phyloP scores from a whole-genome alignment of 2,797 vertebrate genomes.

The Cryptoblepharus egeriae region DNA sequence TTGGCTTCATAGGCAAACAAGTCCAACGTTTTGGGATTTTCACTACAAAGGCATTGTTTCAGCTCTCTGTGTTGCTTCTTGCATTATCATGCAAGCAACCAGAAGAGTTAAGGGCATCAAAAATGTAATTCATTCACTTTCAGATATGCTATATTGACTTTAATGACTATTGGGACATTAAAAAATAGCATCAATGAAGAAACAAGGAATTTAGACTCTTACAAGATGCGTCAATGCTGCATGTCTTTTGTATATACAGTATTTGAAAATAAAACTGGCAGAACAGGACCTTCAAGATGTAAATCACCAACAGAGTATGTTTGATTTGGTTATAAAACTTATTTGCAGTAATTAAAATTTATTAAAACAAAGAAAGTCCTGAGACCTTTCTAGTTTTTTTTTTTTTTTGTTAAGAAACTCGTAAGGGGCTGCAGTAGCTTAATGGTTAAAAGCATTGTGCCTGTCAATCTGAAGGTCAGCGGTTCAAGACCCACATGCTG shows the following conservation, averaged over 20 bases:
- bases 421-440: too few species aligned
- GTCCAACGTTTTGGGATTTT: neutral
- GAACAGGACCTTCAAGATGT: neutral
- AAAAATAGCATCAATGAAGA: neutral
- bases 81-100: neutral
- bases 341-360: neutral
- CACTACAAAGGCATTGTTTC: neutral
- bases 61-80: neutral
- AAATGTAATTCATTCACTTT: neutral
- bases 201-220: neutral
- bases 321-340: neutral
- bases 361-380: neutral
- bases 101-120: neutral
- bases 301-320: neutral
- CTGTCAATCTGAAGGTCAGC: too few species aligned
- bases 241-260: neutral
- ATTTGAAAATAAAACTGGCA: neutral
- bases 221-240: neutral
- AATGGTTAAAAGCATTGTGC: too few species aligned
- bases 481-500: too few species aligned
- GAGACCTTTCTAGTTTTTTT: neutral
- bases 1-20: constrained; percentile 25
- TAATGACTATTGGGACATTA: neutral
- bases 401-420: too few species aligned
- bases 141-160: neutral